These are phyloP conservation scores for Boleophthalmus pectinirostris DNA, from an alignment of 2,113 vertebrate genomes.

Conservation along the genomic window DNA sequence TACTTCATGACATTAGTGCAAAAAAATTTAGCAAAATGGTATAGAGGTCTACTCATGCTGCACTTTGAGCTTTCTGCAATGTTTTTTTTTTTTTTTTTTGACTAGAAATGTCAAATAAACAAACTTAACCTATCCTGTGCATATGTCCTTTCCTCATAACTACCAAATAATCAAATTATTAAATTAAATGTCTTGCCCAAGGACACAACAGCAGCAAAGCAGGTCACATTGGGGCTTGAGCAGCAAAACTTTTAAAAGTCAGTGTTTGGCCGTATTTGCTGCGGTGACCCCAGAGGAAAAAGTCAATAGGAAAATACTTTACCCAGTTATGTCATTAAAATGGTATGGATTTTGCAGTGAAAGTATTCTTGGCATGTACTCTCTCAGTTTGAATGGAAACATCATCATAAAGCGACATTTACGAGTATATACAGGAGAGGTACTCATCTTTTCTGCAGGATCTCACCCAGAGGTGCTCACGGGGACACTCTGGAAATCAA, in stretches of 20 bases:
- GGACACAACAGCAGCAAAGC: background rate
- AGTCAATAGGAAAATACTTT: background rate
- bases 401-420: constrained; percentile 37
- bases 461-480: constrained; percentile 37
- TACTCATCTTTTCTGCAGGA: constrained; percentile 39
- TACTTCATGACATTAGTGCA: too few species aligned
- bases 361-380: constrained; percentile 8
- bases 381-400: constrained; percentile 30
- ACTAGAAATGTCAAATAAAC: too few species aligned
- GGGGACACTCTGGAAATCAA: constrained; percentile 45
- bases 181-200: background rate
- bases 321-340: background rate
- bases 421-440: constrained; percentile 35
- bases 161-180: too few species aligned
- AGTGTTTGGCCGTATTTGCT: background rate
- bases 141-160: too few species aligned
- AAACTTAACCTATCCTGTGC: too few species aligned
- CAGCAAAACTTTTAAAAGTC: too few species aligned
- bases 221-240: too few species aligned
- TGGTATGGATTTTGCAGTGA: background rate
- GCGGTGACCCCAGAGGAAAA: background rate
- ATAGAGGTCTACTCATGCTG: too few species aligned
- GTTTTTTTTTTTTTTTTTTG: too few species aligned
- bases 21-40: too few species aligned
- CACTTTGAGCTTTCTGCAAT: too few species aligned